A percentile compares a stretch with the other conserved stretches of the same genome.
These are phyloP conservation scores for Lithophane ornitopus DNA, from an alignment of 2,888 invertebrate species.

Conservation along the genomic window DNA sequence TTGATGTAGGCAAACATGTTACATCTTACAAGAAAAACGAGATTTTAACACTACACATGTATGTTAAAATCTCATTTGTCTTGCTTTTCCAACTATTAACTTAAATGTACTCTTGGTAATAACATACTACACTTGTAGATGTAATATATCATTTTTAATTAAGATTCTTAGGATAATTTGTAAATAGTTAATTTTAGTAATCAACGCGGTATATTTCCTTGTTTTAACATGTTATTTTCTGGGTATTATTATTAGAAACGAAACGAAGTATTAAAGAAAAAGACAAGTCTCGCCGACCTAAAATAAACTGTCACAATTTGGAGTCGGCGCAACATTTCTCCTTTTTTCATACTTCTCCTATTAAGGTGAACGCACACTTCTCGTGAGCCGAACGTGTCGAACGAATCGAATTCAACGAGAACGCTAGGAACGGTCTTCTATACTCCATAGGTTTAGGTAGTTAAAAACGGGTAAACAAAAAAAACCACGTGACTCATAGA, in stretches of 20 bases:
- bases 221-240: slow-evolving; percentile 1
- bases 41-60: too few relatives aligned
- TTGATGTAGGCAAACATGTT: background rate
- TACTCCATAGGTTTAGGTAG: too few relatives aligned
- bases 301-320: background rate
- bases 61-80: background rate
- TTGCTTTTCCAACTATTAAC: background rate
- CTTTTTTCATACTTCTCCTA: background rate
- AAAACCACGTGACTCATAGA: too few relatives aligned
- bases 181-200: slow-evolving; percentile 34
- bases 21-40: background rate
- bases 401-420: too few relatives aligned
- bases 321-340: background rate
- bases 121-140: background rate
- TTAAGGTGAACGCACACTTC: too few relatives aligned
- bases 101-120: slow-evolving; percentile 2
- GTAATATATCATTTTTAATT: slow-evolving; percentile 7
- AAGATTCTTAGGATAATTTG: slow-evolving; percentile 20
- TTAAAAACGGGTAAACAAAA: too few relatives aligned
- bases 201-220: slow-evolving; percentile 22
- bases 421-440: too few relatives aligned
- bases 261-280: background rate
- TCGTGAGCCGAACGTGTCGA: too few relatives aligned
- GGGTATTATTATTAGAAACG: slow-evolving; percentile 30
- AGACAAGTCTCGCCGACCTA: too few relatives aligned